phyloP scores from a whole-genome alignment of 2,113 vertebrate genomes.

The Pelvicachromis taeniatus region DNA sequence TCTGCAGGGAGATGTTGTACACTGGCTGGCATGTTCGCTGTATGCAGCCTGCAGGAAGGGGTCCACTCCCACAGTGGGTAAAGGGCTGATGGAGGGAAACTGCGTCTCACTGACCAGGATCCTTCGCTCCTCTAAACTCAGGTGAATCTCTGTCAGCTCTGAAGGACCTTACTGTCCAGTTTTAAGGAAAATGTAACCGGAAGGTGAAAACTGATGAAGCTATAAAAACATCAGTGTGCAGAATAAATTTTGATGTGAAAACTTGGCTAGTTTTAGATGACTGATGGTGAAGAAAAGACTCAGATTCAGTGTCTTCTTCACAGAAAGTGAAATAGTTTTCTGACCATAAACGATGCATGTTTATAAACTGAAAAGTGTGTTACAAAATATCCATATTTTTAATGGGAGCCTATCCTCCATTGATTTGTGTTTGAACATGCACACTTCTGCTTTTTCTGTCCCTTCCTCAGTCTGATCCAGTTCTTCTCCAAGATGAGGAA shows the following conservation, averaged over 20 bases:
- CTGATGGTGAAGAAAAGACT: background rate
- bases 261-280: background rate
- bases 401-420: background rate
- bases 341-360: background rate
- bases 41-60: slow-evolving; percentile 92
- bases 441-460: rapidly evolving
- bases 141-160: slow-evolving; percentile 63
- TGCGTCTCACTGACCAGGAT: slow-evolving; percentile 95
- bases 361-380: background rate
- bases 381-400: rapidly evolving
- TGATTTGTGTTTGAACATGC: background rate
- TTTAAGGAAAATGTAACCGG: background rate
- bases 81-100: slow-evolving; percentile 93
- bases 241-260: background rate
- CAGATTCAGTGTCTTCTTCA: background rate
- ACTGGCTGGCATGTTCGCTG: slow-evolving; percentile 92
- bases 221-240: rapidly evolving
- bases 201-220: background rate
- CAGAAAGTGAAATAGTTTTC: rapidly evolving
- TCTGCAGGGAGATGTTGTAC: slow-evolving; percentile 86
- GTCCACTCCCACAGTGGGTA: slow-evolving; percentile 88
- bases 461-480: slow-evolving; percentile 85
- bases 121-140: slow-evolving; percentile 89
- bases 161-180: rapidly evolving
- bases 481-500: slow-evolving; percentile 99